Conservation (phyloP, 2,113 vertebrate genomes). For the Coracopsis vasa region DNA sequence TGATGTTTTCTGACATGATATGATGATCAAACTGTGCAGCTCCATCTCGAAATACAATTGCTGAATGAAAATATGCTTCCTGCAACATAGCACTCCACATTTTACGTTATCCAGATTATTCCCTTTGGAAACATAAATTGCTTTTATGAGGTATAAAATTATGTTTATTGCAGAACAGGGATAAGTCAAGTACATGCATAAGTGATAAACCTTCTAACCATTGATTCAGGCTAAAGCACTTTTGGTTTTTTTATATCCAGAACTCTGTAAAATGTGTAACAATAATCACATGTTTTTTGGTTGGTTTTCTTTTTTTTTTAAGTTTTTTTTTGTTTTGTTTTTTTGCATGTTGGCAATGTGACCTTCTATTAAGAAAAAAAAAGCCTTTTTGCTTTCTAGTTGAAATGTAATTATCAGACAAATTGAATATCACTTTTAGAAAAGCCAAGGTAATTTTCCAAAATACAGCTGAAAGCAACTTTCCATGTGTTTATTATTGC, state of each 20-base stretch:
- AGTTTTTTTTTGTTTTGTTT: not conserved
- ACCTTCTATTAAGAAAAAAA: constrained; percentile 49
- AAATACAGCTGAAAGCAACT: constrained; percentile 37
- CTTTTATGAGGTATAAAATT: constrained; percentile 88
- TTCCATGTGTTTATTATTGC: constrained; percentile 41
- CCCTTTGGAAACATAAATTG: constrained; percentile 87
- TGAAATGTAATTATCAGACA: constrained; percentile 44
- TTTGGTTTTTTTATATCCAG: constrained; percentile 59
- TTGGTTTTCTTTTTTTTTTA: not conserved
- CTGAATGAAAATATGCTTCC: constrained; percentile 81
- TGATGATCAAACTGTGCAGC: constrained; percentile 77
- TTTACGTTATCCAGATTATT: constrained; percentile 83
- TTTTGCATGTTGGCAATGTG: constrained; percentile 28
- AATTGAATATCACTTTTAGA: constrained; percentile 22
- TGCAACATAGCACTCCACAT: constrained; percentile 77
- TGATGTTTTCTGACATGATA: constrained; percentile 73
- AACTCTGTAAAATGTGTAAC: constrained; percentile 67
- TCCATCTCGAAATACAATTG: constrained; percentile 77
- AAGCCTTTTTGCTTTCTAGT: not conserved
- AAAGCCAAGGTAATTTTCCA: constrained; percentile 39
- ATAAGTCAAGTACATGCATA: constrained; percentile 82
- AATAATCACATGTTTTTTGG: constrained; percentile 43
- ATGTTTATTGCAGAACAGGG: constrained; percentile 84
- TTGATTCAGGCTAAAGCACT: constrained; percentile 74
- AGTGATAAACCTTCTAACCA: constrained; percentile 82